Evolutionary conservation across 53 echinoderm and acorn worm species (phyloP).

Genomic region (Henricia sp.): DNA sequence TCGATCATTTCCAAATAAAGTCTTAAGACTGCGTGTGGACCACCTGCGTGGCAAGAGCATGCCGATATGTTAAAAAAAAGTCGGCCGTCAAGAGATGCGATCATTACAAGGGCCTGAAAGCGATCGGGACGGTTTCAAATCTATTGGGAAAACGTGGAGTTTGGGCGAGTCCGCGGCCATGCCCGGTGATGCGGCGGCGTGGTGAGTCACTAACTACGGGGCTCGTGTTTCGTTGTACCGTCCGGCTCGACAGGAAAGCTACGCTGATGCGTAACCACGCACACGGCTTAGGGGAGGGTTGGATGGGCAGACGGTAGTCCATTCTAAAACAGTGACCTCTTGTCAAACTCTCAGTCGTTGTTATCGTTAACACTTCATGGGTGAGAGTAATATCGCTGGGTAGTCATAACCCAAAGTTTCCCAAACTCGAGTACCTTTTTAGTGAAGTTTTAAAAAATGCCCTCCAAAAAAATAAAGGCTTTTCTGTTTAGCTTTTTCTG

Average conservation of each 20-base stretch:
- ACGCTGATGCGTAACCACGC: constrained; percentile 58
- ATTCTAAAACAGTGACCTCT: constrained; percentile 9
- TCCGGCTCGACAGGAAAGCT: constrained; percentile 57
- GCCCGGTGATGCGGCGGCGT: not conserved
- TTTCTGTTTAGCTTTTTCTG: no score
- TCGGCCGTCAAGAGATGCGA: constrained; percentile 51
- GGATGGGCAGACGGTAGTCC: not conserved
- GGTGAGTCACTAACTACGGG: constrained; percentile 50
- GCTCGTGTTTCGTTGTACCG: constrained; percentile 42
- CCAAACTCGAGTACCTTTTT: constrained; percentile 41
- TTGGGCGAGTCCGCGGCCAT: constrained; percentile 13
- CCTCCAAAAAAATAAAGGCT: no score
- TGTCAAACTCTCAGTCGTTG: constrained; percentile 1
- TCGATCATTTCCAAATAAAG: constrained; percentile 15
- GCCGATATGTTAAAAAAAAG: not conserved
- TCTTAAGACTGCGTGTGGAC: not conserved
- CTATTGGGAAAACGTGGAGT: constrained; percentile 63
- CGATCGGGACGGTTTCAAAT: constrained; percentile 50
- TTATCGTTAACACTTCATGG: constrained; percentile 35
- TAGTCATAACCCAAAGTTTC: not conserved
- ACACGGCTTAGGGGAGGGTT: not conserved
- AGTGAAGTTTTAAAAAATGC: no score
- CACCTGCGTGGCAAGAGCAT: not conserved
- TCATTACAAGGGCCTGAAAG: constrained; percentile 43
- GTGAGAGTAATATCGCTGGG: constrained; percentile 26